Evolutionary conservation across 2,113 vertebrate genomes (phyloP), one percentile per base, ranked within the genome.

Genomic region (Pleuronectes platessa): DNA sequence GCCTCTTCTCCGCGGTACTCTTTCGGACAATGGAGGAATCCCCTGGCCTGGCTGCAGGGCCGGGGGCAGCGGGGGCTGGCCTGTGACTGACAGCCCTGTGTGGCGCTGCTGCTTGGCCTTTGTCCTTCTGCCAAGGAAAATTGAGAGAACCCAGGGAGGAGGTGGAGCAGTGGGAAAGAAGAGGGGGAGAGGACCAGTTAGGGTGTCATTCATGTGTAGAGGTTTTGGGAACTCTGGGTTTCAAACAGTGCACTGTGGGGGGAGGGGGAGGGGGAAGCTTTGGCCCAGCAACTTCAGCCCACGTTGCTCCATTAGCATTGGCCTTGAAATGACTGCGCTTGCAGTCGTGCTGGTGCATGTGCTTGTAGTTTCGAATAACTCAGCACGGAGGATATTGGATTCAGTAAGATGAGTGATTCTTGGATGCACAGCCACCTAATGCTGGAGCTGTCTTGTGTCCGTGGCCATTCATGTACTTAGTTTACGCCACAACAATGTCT

Each of bases 21-120:
- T 87, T 68, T 82, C 1, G 21, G 84, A 94, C 93, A 94, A 93
- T 90, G 74, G 83, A 74, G 81, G 80, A 88, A 88, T 92, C 86
- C 79, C 79, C 76, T 56, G 83, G 70, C 81, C 55, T 64, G 67
- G 70, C 61, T 1, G 68, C 61, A 35, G 80, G 77, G 60, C 64
- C 54, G 53, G 72, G 11, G 61, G 68, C 17, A 58, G 40, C 10
- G 13, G 21, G 77, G 53, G 63, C 76, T 26, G 62, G 69, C 71
- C 82, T 76, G 78, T 87, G 90, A 94, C 78, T 86, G 92, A 92
- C 90, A 83, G 92, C 74, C 86, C 88, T 76, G 79, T 89, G 84
- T 88, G 90, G 79, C 60, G 76, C 74, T 79, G 79, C 88, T 67
- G 84, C 85, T 82, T 42, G 77, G 84, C 71, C 87, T 89, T 93